Base-by-base conservation (phyloP, 2,888 invertebrate species). In the Phasia obesa region DNA sequence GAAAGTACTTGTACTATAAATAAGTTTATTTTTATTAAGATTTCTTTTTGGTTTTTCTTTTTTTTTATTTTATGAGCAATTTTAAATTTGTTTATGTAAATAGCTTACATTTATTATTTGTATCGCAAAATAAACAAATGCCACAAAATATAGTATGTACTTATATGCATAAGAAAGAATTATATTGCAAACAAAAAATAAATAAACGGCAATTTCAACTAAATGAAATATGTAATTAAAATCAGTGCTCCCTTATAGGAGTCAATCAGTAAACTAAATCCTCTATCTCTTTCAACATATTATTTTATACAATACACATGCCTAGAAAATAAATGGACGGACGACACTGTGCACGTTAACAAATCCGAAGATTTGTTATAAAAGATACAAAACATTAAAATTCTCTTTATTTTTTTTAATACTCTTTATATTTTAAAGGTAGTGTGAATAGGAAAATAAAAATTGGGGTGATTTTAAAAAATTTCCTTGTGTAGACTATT, bases 181-280 rank as follows among this genome's bases (percentile, higher is more conserved):
- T 21, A 31, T 42, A 27, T 49, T n/a, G 21, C 21, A 19, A 38
- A 51, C 49, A 9, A 47, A 42, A 4, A 60, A 11, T n/a, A n/a
- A n/a, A n/a, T n/a, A 53, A 17, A 53, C 27, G 3, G 27, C 27
- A 27, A n/a, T 42, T 42, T 15, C 2, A 35, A 11, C 11, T 35
- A 2, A 9, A 35, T 42, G 0, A 15, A 42, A 42, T 42, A 42
- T 42, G n/a, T n/a, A 42, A 38, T 13, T 42, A 27, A 23, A 59
- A n/a, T 13, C 9, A 23, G 5, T 60, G 53, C 27, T 73, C 60
- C 53, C 44, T 19, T 44, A 23, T 59, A 51, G 51, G 59, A 79
- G 51, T 60, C 51, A 51, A 67, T 11, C 27, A 65, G 44, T 53
- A 42, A 65, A 79, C 79, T 79, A 67, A 77, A 60, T 59, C 59